Percentiles rank a stretch among this genome's conserved stretches.
These are phyloP conservation scores for Cryptotermes secundus DNA, from an alignment of 1,140 invertebrate genomes.

Conservation along the genomic window DNA sequence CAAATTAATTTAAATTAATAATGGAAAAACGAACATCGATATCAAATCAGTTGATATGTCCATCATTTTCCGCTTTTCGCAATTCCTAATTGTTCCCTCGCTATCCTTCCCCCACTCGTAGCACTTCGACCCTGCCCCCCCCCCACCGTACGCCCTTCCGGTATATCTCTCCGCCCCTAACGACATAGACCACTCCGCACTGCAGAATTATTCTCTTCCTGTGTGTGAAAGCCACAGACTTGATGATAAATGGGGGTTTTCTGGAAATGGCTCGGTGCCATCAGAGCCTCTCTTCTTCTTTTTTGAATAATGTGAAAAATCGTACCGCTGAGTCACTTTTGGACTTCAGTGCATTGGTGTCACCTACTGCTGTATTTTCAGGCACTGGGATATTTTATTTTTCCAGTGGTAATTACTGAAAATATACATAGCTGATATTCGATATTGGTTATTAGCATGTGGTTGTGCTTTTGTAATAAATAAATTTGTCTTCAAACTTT, in stretches of 20 bases:
- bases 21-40: background rate
- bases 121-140: too few species aligned
- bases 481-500: too few species aligned
- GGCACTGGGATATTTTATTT: background rate
- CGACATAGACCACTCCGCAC: background rate
- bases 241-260: background rate
- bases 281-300: background rate
- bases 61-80: background rate
- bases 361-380: background rate
- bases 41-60: background rate
- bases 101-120: background rate
- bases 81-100: background rate
- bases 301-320: constrained; percentile 5
- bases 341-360: background rate
- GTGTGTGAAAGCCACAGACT: constrained; percentile 1
- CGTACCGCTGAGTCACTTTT: constrained; percentile 4
- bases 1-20: constrained; percentile 12
- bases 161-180: background rate
- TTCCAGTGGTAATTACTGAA: background rate
- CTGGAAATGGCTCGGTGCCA: background rate
- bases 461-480: too few species aligned
- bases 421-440: background rate
- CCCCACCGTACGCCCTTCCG: background rate
- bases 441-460: background rate
- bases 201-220: background rate